Evolutionary conservation across 1,140 invertebrate genomes (phyloP).

Genomic region (Chlorops oryzae): DNA sequence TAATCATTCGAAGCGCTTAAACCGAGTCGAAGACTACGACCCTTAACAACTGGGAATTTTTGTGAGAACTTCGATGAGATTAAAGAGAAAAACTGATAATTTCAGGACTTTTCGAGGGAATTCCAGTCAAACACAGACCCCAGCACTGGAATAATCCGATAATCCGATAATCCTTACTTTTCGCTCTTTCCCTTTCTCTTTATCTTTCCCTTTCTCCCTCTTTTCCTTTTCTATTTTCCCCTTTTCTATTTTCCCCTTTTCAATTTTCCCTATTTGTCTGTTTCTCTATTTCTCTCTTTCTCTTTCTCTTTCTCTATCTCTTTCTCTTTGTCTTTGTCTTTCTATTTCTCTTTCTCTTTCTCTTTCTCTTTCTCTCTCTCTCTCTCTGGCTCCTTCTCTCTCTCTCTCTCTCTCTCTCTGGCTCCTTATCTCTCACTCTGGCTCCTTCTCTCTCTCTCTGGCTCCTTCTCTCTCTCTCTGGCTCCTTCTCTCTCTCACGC

Average conservation of each 20-base stretch:
- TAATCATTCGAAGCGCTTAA: no score
- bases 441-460: neutral
- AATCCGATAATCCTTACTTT: no score
- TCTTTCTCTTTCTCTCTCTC: constrained; percentile 4
- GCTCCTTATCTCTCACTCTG: neutral
- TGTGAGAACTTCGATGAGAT: no score
- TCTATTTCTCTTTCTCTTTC: neutral
- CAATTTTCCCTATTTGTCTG: neutral
- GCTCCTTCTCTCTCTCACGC: constrained; percentile 20
- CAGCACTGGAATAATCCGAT: no score
- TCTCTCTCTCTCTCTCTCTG: neutral
- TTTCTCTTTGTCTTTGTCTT: constrained; percentile 8
- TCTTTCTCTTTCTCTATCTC: neutral
- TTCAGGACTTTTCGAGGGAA: no score
- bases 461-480: neutral
- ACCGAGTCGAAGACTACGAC: no score
- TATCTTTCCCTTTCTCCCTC: neutral
- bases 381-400: constrained; percentile 14
- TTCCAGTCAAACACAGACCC: no score
- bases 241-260: neutral
- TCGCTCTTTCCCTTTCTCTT: neutral
- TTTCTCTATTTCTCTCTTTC: neutral
- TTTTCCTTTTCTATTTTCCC: neutral
- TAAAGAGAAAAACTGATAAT: no score
- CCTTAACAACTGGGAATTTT: no score